phyloP scores from a whole-genome alignment of 2,888 invertebrate genomes.

The Phrixothrix hirtus region DNA sequence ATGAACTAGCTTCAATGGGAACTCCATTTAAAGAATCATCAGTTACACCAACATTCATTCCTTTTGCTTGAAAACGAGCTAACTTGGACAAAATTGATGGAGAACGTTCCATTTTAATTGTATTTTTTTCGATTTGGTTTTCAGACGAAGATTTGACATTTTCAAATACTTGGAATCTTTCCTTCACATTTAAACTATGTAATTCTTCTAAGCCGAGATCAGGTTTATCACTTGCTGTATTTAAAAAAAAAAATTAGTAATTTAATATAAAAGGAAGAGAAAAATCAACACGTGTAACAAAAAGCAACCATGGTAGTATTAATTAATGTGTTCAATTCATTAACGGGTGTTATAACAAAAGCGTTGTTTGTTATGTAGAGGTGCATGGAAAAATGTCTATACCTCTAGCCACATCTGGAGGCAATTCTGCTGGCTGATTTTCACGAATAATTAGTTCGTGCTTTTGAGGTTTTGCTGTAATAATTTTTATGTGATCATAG shows the following conservation, averaged over 20 bases:
- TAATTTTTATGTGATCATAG: slow-evolving; percentile 21
- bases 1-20: slow-evolving; percentile 70
- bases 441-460: slow-evolving; percentile 90
- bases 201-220: slow-evolving; percentile 78
- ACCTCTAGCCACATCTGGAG: slow-evolving; percentile 93
- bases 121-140: slow-evolving; percentile 16
- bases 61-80: slow-evolving; percentile 70
- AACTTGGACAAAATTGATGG: slow-evolving; percentile 24
- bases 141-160: slow-evolving; percentile 39
- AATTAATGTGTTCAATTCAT: no score
- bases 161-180: slow-evolving; percentile 79
- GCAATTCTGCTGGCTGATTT: slow-evolving; percentile 86
- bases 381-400: slow-evolving; percentile 37
- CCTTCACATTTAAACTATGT: slow-evolving; percentile 74
- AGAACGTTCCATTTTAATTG: slow-evolving; percentile 26
- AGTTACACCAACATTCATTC: slow-evolving; percentile 78
- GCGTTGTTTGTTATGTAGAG: slow-evolving; percentile 5
- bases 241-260: slow-evolving; percentile 1
- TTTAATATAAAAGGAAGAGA: background rate
- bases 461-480: slow-evolving; percentile 69
- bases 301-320: background rate
- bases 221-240: slow-evolving; percentile 75
- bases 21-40: slow-evolving; percentile 77
- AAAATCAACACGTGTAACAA: background rate
- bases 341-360: slow-evolving; percentile 7